Conservation (phyloP, 2,113 vertebrate species). For the Raja brachyura region DNA sequence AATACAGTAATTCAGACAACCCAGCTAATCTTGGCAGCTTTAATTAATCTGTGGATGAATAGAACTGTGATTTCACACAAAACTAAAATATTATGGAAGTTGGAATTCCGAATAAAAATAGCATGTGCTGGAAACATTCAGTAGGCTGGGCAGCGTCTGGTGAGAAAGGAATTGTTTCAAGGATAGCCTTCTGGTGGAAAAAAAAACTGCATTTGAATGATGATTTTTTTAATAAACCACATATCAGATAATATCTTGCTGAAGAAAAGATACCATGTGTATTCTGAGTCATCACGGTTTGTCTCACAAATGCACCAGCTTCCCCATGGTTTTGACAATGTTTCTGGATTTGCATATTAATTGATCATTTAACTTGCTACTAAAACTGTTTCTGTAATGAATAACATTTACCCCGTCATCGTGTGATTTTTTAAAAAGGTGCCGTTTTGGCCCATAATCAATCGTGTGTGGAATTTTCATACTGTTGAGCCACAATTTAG, state of each 20-base stretch:
- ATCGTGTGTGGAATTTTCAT: neutral
- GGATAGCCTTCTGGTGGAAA: neutral
- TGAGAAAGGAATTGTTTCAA: neutral
- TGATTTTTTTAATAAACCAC: too few species aligned
- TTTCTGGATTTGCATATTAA: neutral
- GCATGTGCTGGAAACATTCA: neutral
- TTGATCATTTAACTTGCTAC: neutral
- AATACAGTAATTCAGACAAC: constrained; percentile 1
- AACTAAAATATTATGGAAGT: neutral
- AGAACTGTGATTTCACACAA: neutral
- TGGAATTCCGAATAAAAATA: neutral
- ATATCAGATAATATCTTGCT: too few species aligned
- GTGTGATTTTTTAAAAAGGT: neutral
- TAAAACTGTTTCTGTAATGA: neutral
- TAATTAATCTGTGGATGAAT: constrained; percentile 2
- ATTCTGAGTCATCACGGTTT: neutral
- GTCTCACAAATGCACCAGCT: neutral
- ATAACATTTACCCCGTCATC: neutral
- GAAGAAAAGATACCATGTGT: neutral
- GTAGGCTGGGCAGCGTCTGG: neutral
- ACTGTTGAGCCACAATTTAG: neutral
- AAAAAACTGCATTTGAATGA: neutral
- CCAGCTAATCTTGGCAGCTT: neutral
- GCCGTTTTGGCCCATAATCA: neutral
- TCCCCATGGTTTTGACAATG: neutral